Evolutionary conservation across 2,888 invertebrate species (phyloP), one percentile per base, ranked within the genome.

Genomic region (Flexamia atlantica): DNA sequence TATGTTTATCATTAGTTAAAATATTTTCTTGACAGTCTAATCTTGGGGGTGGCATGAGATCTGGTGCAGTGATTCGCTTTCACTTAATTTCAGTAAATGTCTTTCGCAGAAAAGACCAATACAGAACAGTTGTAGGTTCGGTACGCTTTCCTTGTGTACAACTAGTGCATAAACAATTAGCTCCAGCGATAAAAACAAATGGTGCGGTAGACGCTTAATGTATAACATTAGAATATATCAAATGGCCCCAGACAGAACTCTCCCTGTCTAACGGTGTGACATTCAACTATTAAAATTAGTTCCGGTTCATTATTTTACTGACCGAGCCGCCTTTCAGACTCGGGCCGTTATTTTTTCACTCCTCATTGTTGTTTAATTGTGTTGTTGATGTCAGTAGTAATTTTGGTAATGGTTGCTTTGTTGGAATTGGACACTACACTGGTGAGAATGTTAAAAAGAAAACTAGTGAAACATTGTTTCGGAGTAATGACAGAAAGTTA

Each of bases 91-190:
- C n/a, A n/a, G n/a, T n/a, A n/a, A n/a, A n/a, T n/a, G n/a, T n/a
- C n/a, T 7, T 7, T 36, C 36, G 36, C 9, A 36, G 36, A 36
- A 36, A 9, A 36, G 36, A 9, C 36, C 36, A 7, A 9, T 53
- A 23, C n/a, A 25, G 68, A 70, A 23, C 30, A 28, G 25, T 28
- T 12, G 64, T 64, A 64, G 64, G 17, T 17, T 20, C 5, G 70
- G 36, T 9, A 14, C 5, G 32, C 76, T 76, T 76, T 76, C 76
- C 50, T 76, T 76, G 20, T 32, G 46, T 76, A 76, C 57, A 57
- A 79, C 57, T 79, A 79, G 79, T 79, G 79, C 79, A 79, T 79
- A 79, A 79, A 79, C 79, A 79, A 79, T 79, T 79, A 79, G 79
- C 79, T 14, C n/a, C 23, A 36, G 79, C 79, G 30, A 79, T 79